A percentile compares a stretch with the other conserved stretches of the same genome.
Evolutionary conservation across 37 sponge, comb jelly and placozoan species (phyloP).

Genomic region (Haliclona indistincta): DNA sequence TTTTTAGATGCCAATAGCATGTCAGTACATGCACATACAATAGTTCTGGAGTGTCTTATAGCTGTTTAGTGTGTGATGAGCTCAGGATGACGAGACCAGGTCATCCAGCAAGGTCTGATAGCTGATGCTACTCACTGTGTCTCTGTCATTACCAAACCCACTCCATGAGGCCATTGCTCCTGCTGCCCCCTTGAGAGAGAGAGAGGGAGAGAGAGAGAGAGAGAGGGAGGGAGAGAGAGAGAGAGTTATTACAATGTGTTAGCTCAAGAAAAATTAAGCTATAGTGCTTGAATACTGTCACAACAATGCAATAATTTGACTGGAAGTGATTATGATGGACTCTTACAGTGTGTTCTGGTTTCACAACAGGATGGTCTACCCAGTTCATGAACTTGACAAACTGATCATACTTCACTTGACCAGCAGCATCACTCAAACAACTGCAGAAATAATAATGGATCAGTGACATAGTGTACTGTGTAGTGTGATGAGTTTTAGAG

Average conservation of each 20-base stretch:
- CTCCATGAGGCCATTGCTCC: constrained; percentile 1
- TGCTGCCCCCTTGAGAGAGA: constrained; percentile 9
- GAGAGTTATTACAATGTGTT: not conserved
- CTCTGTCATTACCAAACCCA: constrained; percentile 25
- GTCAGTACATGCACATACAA: too few relatives aligned
- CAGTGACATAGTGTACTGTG: not conserved
- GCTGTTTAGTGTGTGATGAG: too few relatives aligned
- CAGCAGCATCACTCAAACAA: constrained; percentile 34
- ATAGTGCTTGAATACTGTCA: not conserved
- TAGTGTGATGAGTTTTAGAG: not conserved
- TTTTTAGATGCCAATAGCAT: too few relatives aligned
- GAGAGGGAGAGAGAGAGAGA: not conserved
- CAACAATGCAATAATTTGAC: too few relatives aligned
- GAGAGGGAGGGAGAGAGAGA: not conserved
- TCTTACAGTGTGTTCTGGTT: not conserved
- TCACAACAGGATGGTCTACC: constrained; percentile 54
- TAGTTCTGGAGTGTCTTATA: too few relatives aligned
- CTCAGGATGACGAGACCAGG: too few relatives aligned
- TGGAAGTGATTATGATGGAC: not conserved
- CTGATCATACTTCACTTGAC: constrained; percentile 59
- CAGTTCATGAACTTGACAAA: constrained; percentile 68
- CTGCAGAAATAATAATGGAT: not conserved
- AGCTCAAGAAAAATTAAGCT: not conserved
- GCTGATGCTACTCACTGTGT: constrained; percentile 1
- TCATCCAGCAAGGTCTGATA: constrained; percentile 8